Conservation (phyloP, 2,113 vertebrate genomes). For the Hirundichthys speculiger region DNA sequence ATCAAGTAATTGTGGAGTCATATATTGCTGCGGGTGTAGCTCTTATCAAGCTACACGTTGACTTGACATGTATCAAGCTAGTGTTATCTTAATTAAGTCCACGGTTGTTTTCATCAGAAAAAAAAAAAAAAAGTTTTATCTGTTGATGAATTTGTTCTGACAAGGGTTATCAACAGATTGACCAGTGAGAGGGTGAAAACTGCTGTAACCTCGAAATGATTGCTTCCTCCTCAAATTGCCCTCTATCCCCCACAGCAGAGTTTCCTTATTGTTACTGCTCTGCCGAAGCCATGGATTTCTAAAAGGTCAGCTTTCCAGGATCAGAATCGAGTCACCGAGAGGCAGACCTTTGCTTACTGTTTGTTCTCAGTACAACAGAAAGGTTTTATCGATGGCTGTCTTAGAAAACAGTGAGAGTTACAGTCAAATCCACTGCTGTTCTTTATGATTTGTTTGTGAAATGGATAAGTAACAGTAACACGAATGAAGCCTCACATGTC, state of each 20-base stretch:
- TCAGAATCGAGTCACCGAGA: constrained; percentile 17
- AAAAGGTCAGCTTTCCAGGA: constrained; percentile 40
- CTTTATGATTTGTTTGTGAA: background rate
- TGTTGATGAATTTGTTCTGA: constrained; percentile 17
- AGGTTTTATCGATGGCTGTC: background rate
- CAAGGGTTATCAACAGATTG: constrained; percentile 23
- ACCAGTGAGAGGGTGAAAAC: constrained; percentile 20
- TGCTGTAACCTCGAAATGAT: constrained; percentile 8
- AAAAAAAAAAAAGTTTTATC: constrained; percentile 4
- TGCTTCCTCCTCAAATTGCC: background rate
- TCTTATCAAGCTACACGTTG: constrained; percentile 20
- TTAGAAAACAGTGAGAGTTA: background rate
- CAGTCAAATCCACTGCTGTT: too few species aligned
- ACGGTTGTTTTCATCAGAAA: constrained; percentile 27
- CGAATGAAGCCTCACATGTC: background rate
- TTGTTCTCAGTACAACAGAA: background rate
- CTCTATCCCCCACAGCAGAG: background rate
- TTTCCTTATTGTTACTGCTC: constrained; percentile 7
- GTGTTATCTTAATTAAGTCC: constrained; percentile 42
- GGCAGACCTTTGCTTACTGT: constrained; percentile 18
- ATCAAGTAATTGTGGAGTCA: background rate
- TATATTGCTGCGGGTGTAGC: constrained; percentile 7
- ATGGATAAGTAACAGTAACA: background rate
- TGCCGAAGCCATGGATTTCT: constrained; percentile 12
- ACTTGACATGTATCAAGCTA: constrained; percentile 25